phyloP scores from a whole-genome alignment of 92 coral and sea anemone genomes.

The Meandrina meandrites region DNA sequence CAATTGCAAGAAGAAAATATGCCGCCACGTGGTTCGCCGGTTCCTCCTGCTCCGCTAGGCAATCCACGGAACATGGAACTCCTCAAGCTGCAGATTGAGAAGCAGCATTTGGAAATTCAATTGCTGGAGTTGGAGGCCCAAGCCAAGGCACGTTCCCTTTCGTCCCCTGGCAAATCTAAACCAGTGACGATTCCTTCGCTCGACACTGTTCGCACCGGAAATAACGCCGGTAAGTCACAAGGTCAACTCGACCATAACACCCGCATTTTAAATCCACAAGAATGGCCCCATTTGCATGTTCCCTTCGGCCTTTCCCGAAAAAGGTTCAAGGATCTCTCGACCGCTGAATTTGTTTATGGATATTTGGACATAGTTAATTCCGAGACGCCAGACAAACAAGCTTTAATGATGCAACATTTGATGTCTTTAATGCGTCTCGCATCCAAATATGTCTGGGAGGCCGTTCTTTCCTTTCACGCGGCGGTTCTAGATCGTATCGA shows the following conservation, averaged over 20 bases:
- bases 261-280: constrained; percentile 22
- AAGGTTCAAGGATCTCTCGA: constrained; percentile 30
- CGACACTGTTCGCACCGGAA: neutral
- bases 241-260: constrained; percentile 40
- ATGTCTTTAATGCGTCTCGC: neutral
- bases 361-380: too few species aligned
- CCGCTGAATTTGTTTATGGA: too few species aligned
- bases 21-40: neutral
- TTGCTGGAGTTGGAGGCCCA: constrained; percentile 8
- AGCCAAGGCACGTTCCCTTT: too few species aligned
- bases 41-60: neutral
- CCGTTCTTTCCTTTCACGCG: neutral
- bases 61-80: neutral
- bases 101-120: constrained; percentile 32
- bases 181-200: neutral
- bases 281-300: constrained; percentile 30
- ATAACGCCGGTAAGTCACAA: constrained; percentile 25
- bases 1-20: neutral
- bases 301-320: constrained; percentile 29
- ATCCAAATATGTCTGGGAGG: neutral
- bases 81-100: constrained; percentile 20
- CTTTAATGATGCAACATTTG: neutral
- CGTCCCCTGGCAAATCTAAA: too few species aligned
- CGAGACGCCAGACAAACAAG: too few species aligned
- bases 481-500: too few species aligned